Base-by-base conservation (phyloP, 30 jellyfish, hydroid and myxozoan genomes). In the Morbakka virulenta region DNA sequence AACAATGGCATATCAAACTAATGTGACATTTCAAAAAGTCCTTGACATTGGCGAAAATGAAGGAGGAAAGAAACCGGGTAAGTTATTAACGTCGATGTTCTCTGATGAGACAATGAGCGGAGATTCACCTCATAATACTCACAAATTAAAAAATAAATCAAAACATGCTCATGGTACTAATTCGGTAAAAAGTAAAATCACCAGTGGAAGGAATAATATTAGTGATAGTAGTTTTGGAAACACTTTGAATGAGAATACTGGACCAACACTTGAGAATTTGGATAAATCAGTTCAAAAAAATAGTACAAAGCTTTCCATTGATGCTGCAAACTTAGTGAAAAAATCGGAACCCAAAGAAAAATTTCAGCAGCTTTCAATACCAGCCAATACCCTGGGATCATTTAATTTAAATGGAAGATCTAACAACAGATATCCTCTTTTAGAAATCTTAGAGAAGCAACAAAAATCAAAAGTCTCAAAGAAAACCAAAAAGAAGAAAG, bases 1-100 rank as follows among this genome's bases (percentile, higher is more conserved):
- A 48, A 83, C 64, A 6, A 87, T 50, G 41, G 22, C 64, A 53
- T 76, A 51, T 20, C 28, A 32, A 47, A 72, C 72, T 36, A 62
- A 41, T 3, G 70, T 32, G 32, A 30, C 27, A 31, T 28, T 6
- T 28, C 13, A 48, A 28, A 35, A 34, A 22, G 25, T 67, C 28
- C 11, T 24, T 2, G 79, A 67, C 23, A 34, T 26, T 9, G 28
- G 63, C 4, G 67, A 62, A 13, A 30, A 4, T 2, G 23, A 35
- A 2, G 65, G 2, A 35, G 69, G 20, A 14, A n/a, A 30, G 4
- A 41, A 41, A 17, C 13, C 9, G 57, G 9, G 13, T 9, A 9
- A 17, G 17, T 6, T 6, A 41, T 41, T 41, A 41, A 17, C 13
- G 17, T 6, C 13, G 9, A 41, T 41, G 57, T 41, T 41, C 17